Conservation (phyloP, 1,140 invertebrate genomes). For the Megalopta genalis region DNA sequence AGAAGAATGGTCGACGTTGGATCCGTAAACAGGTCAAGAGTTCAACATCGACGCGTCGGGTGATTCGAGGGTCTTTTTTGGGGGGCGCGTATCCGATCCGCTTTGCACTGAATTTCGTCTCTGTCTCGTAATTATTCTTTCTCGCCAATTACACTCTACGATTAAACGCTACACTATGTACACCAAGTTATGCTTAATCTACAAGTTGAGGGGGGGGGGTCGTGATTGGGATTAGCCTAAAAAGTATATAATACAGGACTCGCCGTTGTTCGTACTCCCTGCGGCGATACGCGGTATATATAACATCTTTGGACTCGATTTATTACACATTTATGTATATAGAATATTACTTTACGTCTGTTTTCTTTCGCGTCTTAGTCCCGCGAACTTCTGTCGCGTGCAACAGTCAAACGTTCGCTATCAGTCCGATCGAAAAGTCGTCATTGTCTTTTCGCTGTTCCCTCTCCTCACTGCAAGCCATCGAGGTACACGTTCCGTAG, state of each 20-base stretch:
- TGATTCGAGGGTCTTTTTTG: constrained; percentile 37
- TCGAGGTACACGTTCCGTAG: neutral
- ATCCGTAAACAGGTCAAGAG: constrained; percentile 5
- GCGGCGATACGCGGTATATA: constrained; percentile 73
- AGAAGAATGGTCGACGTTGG: neutral
- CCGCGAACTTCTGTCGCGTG: constrained; percentile 26
- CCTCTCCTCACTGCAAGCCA: neutral
- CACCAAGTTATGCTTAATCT: constrained; percentile 73
- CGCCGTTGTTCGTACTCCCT: constrained; percentile 66
- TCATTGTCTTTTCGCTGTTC: constrained; percentile 14
- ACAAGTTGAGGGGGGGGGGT: constrained; percentile 26
- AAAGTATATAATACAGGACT: constrained; percentile 79
- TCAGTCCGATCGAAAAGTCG: constrained; percentile 51
- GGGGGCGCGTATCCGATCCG: constrained; percentile 15
- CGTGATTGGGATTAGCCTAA: constrained; percentile 68
- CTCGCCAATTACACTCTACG: constrained; percentile 60
- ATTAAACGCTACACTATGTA: constrained; percentile 74
- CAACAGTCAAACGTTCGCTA: constrained; percentile 14
- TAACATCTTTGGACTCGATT: constrained; percentile 81
- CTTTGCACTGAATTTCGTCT: constrained; percentile 30
- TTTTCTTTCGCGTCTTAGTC: constrained; percentile 20
- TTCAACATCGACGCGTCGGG: constrained; percentile 31
- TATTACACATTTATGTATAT: constrained; percentile 79
- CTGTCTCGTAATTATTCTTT: constrained; percentile 16
- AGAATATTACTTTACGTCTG: constrained; percentile 61